Evolutionary conservation across 2,888 invertebrate species (phyloP).

Genomic region (Andrena flavipes): DNA sequence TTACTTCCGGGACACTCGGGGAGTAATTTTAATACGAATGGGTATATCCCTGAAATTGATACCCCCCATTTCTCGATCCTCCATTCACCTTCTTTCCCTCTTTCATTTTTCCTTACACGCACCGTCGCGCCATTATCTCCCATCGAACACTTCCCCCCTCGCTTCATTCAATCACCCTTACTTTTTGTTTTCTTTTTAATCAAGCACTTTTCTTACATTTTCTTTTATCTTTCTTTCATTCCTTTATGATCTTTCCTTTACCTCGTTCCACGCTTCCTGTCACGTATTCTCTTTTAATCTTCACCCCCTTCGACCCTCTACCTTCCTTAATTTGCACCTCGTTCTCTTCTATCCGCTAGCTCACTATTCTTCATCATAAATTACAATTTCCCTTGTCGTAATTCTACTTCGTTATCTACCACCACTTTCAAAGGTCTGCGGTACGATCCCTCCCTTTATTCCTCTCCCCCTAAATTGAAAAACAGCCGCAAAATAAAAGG

Average conservation of each 20-base stretch:
- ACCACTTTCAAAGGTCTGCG: neutral
- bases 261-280: neutral
- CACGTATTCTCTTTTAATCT: neutral
- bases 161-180: neutral
- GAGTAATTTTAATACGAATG: conserved; percentile 31
- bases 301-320: neutral
- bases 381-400: conserved; percentile 12
- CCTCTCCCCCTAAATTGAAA: neutral
- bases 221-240: too few species aligned
- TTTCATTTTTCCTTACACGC: conserved; percentile 1
- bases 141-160: neutral
- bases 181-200: conserved; percentile 5
- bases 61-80: neutral
- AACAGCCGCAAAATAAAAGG: neutral
- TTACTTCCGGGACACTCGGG: conserved; percentile 54
- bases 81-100: neutral
- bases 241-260: neutral
- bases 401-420: neutral
- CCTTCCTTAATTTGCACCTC: neutral
- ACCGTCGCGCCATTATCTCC: neutral
- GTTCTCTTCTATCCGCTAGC: neutral
- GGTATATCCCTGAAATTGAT: conserved; percentile 13
- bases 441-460: neutral
- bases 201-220: neutral
- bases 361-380: conserved; percentile 1